Base-by-base conservation (phyloP, 2,797 vertebrate species). In the Sebastes alutus region DNA sequence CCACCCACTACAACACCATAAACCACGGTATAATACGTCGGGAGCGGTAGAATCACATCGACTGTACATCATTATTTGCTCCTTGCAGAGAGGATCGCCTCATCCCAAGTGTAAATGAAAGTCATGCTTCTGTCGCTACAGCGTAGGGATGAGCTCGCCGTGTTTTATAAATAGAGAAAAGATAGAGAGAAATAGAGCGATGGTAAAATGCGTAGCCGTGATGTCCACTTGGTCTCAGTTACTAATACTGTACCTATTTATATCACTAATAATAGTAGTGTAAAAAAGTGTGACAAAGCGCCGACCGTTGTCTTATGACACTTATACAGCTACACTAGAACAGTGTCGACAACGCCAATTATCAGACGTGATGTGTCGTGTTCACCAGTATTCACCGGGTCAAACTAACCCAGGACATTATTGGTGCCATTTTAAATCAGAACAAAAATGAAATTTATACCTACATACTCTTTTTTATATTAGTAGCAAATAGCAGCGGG, bases 111-210 rank as follows among this genome's bases (percentile, higher is more conserved):
- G 80, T 72, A 62, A 85, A 87, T 69, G 58, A 77, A 81, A 81
- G 78, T 73, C 58, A 27, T 32, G 70, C 78, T 65, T 68, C 29
- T 66, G 81, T 80, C 52, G 27, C 38, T n/a, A 13, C 42, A 10
- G 80, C 4, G 29, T 13, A 46, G 67, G 60, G 66, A 10, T 76
- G 75, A 84, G 81, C 81, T 67, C 58, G 68, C 42, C 6, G 52
- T 52, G 66, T 38, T 90, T 90, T 80, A 91, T 88, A 89, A 85
- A 91, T 72, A 82, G 72, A 84, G 42, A 84, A 59, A 61, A 42
- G 22, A 87, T 65, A 10, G 16, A 46, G 16, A 46, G 42, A 18
- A 46, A 62, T 38, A 5, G 25, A 32, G 14, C 59, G 8, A 33
- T 59, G 54, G 35, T 35, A 3, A 30, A 63, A 27, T 2, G 12